Base-by-base conservation (phyloP, 2,113 vertebrate species). In the Saguinus midas region DNA sequence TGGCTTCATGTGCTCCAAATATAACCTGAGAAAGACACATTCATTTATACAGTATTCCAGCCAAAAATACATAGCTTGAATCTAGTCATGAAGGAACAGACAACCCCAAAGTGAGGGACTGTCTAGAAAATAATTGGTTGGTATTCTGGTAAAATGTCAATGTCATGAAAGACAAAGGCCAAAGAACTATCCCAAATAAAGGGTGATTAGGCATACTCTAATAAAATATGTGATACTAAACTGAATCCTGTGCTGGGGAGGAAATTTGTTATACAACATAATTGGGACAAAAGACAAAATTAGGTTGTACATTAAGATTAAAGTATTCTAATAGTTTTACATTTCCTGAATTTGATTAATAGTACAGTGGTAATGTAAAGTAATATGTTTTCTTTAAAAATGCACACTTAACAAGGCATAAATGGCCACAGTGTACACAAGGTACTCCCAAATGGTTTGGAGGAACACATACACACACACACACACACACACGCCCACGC, bases 281-380 rank as follows among this genome's bases (percentile, higher is more conserved):
- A 97, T 1, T 91, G 58, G 82, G 50, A 95, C 45, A 93, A 83
- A 87, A 87, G 58, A 81, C 43, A 96, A 90, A 97, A 86, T 27
- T 27, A 85, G 85, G 18, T 25, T 87, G 35, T 50, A 91, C 50
- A 61, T 72, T 40, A 73, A 72, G 18, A 37, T 64, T 58, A 88
- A 82, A 94, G 48, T 82, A 61, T 90, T 97, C 85, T 85, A 92
- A 90, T 20, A 57, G 37, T 68, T n/a, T 76, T 86, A 76, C 75
- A 55, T 94, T 79, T 86, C 43, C 80, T 78, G 9, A 95, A 73
- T 23, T 40, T 73, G 68, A 91, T 40, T 55, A 61, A 80, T 27
- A 86, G 25, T 70, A 37, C 23, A 66, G 4, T 43, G 40, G 40
- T 86, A 85, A 86, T 52, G 1, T 76, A 86, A 93, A 95, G 76